phyloP scores from a whole-genome alignment of 2,888 invertebrate genomes.

The Halocaridina rubra region DNA sequence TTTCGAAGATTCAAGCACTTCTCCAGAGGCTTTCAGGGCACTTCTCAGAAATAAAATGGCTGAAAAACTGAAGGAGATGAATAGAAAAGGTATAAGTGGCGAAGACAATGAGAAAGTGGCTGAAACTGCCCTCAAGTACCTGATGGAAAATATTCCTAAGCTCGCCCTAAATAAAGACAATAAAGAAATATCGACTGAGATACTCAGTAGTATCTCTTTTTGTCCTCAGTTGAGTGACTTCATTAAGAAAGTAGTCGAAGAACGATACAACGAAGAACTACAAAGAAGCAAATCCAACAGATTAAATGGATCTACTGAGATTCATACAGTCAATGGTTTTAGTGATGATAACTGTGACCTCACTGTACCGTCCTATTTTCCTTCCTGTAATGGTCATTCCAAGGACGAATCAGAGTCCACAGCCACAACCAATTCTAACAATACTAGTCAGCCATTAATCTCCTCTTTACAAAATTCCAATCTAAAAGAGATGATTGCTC shows the following conservation, averaged over 20 bases:
- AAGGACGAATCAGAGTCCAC: slow-evolving; percentile 31
- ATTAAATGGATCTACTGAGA: slow-evolving; percentile 29
- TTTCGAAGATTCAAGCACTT: slow-evolving; percentile 17
- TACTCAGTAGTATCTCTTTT: slow-evolving; percentile 52
- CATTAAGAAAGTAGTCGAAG: slow-evolving; percentile 53
- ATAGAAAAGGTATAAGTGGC: slow-evolving; percentile 32
- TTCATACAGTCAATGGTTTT: slow-evolving; percentile 11
- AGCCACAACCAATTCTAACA: slow-evolving; percentile 34
- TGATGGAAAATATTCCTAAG: slow-evolving; percentile 57
- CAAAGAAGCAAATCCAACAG: slow-evolving; percentile 45
- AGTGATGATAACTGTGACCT: slow-evolving; percentile 38
- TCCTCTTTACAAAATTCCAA: slow-evolving; percentile 70
- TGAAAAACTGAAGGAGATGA: slow-evolving; percentile 60
- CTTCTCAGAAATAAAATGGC: slow-evolving; percentile 74
- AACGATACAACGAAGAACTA: slow-evolving; percentile 62
- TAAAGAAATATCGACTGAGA: slow-evolving; percentile 37
- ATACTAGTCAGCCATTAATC: slow-evolving; percentile 65
- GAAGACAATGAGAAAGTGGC: slow-evolving; percentile 23
- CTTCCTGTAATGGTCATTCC: slow-evolving; percentile 35
- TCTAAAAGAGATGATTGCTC: slow-evolving; percentile 90
- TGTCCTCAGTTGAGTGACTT: slow-evolving; percentile 60
- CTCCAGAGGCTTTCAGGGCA: slow-evolving; percentile 74
- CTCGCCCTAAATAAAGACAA: slow-evolving; percentile 60
- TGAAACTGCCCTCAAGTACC: slow-evolving; percentile 54
- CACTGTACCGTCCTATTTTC: slow-evolving; percentile 45